Base-by-base conservation (phyloP, 2,113 vertebrate genomes). In the Xiphophorus couchianus region DNA sequence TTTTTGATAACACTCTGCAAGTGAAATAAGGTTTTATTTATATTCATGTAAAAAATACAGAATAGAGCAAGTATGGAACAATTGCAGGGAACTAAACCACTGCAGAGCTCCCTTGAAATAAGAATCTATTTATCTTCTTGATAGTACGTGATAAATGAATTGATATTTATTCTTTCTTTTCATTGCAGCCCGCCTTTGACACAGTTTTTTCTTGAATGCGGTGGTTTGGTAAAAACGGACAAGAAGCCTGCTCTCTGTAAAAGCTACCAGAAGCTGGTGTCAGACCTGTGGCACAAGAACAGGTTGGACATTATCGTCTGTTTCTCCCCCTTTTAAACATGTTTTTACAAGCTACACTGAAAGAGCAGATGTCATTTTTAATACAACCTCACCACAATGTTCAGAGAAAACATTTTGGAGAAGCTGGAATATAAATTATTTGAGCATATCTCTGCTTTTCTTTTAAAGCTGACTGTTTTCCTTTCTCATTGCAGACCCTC, bases 231-330 rank as follows among this genome's bases (percentile, higher is more conserved):
- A 63, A 95, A 95, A 83, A 99, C 97, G 1, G 98, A 99, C 93
- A 99, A 98, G 94, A 99, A 98, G 90, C 98, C 97, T 0, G 97
- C 97, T 2, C 96, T 99, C 81, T 99, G 96, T 90, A 99, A 97
- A 94, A 99, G 97, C 94, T 99, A 99, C 87, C 98, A 98, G 93
- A 99, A 99, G 85, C 95, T 99, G 12, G 96, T 99, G 90, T 96
- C 95, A 3, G 98, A 99, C 78, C 93, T 99, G 22, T 99, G 98
- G 98, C 97, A 99, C 93, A 98, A 98, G 90, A 99, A 96, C 95
- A 97, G 98, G 80, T 82, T 96, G 97, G 37, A 31, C 14, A 71
- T 62, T 22, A 28, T 3, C 19, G 1, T 13, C 14, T 19, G 44
- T 48, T 48, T 48, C 17, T 19, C 17, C 44, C 14, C 51, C 9